Percentiles rank a stretch among this genome's conserved stretches.
Evolutionary conservation across 2,113 vertebrate species (phyloP).

Genomic region (Bucco capensis): DNA sequence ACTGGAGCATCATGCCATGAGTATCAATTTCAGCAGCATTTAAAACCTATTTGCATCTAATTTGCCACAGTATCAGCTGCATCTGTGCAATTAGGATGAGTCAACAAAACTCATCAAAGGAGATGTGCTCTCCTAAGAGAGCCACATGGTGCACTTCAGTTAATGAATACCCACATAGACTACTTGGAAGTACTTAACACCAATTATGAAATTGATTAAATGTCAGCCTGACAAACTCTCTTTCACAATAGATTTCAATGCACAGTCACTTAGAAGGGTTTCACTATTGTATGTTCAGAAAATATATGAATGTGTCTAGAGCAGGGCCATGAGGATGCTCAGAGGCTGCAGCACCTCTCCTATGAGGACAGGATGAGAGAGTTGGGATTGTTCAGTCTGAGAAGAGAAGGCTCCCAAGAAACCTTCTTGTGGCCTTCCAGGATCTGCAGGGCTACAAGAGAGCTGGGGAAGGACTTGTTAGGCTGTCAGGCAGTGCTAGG

Average conservation of each 20-base stretch:
- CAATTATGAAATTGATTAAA: not conserved
- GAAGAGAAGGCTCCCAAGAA: no score
- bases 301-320: no score
- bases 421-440: no score
- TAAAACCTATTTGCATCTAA: slow-evolving; percentile 13
- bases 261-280: not conserved
- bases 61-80: slow-evolving; percentile 16
- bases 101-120: slow-evolving; percentile 4
- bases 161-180: not conserved
- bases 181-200: not conserved
- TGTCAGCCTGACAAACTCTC: not conserved
- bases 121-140: not conserved
- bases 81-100: not conserved
- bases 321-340: no score
- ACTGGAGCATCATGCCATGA: not conserved
- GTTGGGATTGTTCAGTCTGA: no score
- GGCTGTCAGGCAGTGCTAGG: no score
- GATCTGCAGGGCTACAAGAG: no score
- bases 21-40: slow-evolving; percentile 2
- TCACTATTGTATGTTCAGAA: not conserved
- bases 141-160: not conserved
- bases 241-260: not conserved
- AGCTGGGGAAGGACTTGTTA: no score
- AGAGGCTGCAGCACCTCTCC: no score
- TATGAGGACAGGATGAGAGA: no score